Evolutionary conservation across 2,113 vertebrate species (phyloP), one percentile per base, ranked within the genome.

Genomic region (Meleagris gallopavo): DNA sequence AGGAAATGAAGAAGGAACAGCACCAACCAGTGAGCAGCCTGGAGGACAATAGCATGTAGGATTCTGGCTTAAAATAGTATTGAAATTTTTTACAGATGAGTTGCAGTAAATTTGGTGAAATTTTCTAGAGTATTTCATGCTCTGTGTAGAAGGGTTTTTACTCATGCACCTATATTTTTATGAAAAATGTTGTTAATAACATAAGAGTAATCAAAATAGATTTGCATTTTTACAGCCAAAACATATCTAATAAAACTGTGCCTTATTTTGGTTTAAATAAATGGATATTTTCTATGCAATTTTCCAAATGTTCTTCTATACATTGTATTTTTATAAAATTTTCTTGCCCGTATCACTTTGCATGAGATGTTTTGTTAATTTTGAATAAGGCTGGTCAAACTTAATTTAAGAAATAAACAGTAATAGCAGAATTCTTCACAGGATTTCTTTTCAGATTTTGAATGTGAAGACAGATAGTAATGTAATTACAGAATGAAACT

Each of bases 251-350:
- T 96, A 94, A 96, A 97, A 70, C 81, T 9, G 98, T 98, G 98
- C 98, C 98, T 98, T 97, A 97, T 85, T 90, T 97, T 27, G 8
- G 83, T 93, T 96, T 77, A 95, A 98, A 97, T 97, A 97, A 98
- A 97, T 97, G 74, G 74, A 84, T 92, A 93, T 97, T 93, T 92
- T 96, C 95, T 97, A 94, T 98, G 92, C 96, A 96, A 90, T 96
- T 97, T 95, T 97, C 92, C 82, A 94, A 70, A 95, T 30, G 95
- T 95, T 69, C 92, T 96, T 96, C 94, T 97, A 97, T 96, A 96
- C 91, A 96, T 71, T 97, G 94, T 97, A 98, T 97, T 97, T 98
- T 98, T 97, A 72, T 97, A 96, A 71, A 90, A 94, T 62, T 81
- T 50, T 62, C 55, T 96, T 95, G 81, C 93, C 55, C 87, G 3